Conservation (phyloP, 1,140 invertebrate species). For the Rhagoletis pomonella region DNA sequence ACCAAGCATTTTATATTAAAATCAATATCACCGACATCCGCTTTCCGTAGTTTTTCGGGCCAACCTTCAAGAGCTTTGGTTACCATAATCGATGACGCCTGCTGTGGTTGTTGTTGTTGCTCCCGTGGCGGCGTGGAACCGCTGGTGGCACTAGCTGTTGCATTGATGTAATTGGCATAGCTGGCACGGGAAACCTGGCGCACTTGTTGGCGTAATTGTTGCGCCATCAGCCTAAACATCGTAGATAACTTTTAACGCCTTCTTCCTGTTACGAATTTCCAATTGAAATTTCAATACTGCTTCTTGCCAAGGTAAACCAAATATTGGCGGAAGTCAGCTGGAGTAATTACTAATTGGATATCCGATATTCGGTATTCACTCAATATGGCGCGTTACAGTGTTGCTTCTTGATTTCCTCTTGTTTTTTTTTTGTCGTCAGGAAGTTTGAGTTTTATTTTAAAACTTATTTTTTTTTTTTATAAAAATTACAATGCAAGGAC, state of each 20-base stretch:
- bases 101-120: constrained; percentile 24
- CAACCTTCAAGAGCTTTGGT: constrained; percentile 66
- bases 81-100: constrained; percentile 57
- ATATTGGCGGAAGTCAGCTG: not conserved
- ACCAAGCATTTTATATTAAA: constrained; percentile 74
- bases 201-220: constrained; percentile 46
- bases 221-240: constrained; percentile 54
- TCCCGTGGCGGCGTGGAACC: not conserved
- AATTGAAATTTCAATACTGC: not conserved
- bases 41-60: constrained; percentile 66
- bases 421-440: too few relatives aligned
- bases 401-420: not conserved
- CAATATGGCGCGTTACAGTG: not conserved
- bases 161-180: not conserved
- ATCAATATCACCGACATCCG: constrained; percentile 69
- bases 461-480: too few relatives aligned
- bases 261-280: constrained; percentile 25
- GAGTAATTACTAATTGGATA: not conserved
- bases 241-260: not conserved
- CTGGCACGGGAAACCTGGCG: not conserved
- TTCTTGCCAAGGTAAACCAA: not conserved
- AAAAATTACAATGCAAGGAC: too few relatives aligned
- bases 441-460: too few relatives aligned
- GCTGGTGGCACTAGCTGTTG: not conserved
- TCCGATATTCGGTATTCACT: not conserved